Evolutionary conservation across 2,797 vertebrate species (phyloP), one percentile per base, ranked within the genome.

Genomic region (Macropus fuliginosus): DNA sequence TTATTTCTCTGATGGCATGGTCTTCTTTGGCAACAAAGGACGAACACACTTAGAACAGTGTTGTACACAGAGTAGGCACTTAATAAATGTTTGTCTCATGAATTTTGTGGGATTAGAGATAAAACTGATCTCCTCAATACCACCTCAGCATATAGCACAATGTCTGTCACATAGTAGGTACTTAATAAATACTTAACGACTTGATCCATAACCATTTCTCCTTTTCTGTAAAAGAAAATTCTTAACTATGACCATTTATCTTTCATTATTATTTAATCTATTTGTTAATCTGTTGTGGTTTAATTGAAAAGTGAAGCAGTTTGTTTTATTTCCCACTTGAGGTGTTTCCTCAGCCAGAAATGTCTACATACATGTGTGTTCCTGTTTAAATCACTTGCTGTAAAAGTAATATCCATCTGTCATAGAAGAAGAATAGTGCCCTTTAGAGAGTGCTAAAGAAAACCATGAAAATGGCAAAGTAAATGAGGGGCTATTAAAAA

Each of bases 381-480:
- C 93, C 94, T 34, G 91, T 94, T 89, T 95, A 94, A 91, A 62
- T 94, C 93, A 90, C 34, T 92, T 92, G 92, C 54, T 95, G 34
- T 46, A 91, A 92, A 87, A 92, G 50, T 94, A 90, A 54, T 34
- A 50, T 55, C 91, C 96, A 95, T 95, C 94, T 95, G 94, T 55
- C 91, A 46, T 4, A 0, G 40, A 91, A 94, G 81, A 97, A 94
- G 94, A 95, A 62, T 12, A 96, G 59, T 40, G 50, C 52, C 28
- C 93, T 96, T 95, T 52, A 90, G 94, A 97, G 92, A 96, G 28
- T 0, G 1, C 94, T 96, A 93, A 96, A 95, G 95, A 95, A 93
- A 96, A 95, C 16, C 29, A 92, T 18, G 8, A 55, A 56, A n/a
- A 54, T 29, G 18, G 18, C 21, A 54, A 40, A 50, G n/a, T 52